phyloP scores from a whole-genome alignment of 37 sponge, comb jelly and placozoan genomes.

The Spongilla lacustris region DNA sequence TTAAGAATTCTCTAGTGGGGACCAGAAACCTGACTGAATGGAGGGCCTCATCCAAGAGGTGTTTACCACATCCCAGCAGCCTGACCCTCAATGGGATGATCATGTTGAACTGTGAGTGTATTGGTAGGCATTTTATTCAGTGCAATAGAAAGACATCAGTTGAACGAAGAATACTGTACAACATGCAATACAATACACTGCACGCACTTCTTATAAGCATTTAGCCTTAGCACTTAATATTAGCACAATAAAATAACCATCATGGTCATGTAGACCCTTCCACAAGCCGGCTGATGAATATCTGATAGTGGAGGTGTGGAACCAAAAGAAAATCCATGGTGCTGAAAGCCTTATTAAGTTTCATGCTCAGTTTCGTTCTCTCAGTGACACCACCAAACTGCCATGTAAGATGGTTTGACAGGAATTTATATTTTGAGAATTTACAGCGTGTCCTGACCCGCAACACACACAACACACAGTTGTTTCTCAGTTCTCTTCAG shows the following conservation, averaged over 20 bases:
- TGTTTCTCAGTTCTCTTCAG: background rate
- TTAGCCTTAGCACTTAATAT: too few relatives aligned
- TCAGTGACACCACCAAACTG: background rate
- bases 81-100: background rate
- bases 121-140: too few relatives aligned
- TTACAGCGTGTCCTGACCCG: background rate
- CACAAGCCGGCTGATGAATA: slow-evolving; percentile 27
- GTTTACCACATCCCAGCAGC: background rate
- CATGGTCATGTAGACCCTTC: background rate
- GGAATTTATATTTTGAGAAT: background rate
- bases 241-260: too few relatives aligned
- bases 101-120: background rate
- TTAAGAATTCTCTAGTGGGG: background rate
- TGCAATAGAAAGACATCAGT: background rate
- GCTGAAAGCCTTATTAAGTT: background rate
- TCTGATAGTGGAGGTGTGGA: slow-evolving; percentile 56
- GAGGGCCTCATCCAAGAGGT: background rate
- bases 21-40: background rate
- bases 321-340: background rate
- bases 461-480: background rate
- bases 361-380: background rate
- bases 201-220: too few relatives aligned
- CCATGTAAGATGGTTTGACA: background rate
- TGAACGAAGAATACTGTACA: background rate
- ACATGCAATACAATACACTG: background rate